Conservation (phyloP, 2,888 invertebrate genomes). For the Hypsopygia costalis region DNA sequence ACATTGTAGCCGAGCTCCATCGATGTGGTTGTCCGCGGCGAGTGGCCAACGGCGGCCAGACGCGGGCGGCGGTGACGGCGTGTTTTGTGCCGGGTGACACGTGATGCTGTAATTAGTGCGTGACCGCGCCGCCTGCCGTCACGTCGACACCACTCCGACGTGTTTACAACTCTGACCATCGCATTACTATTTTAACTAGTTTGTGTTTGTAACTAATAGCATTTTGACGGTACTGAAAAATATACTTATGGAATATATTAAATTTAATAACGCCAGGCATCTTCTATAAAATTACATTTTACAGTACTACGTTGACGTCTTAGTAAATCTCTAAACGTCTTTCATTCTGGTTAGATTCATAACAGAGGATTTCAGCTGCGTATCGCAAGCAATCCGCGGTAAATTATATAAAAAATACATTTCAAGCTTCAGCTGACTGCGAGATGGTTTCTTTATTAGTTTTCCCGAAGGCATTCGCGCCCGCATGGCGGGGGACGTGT, state of each 20-base stretch:
- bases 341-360: neutral
- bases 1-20: too few relatives aligned
- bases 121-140: slow-evolving; percentile 46
- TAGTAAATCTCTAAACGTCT: too few relatives aligned
- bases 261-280: too few relatives aligned
- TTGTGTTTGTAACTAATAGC: slow-evolving; percentile 20
- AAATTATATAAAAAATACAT: slow-evolving; percentile 82
- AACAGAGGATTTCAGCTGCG: slow-evolving; percentile 42
- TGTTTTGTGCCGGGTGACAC: slow-evolving; percentile 65
- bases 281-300: too few relatives aligned
- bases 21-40: neutral
- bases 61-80: slow-evolving; percentile 35
- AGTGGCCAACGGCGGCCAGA: slow-evolving; percentile 4
- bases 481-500: slow-evolving; percentile 64
- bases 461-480: slow-evolving; percentile 58
- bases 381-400: slow-evolving; percentile 70
- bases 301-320: too few relatives aligned
- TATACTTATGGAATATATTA: too few relatives aligned
- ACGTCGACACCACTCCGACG: slow-evolving; percentile 22
- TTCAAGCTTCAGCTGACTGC: slow-evolving; percentile 77
- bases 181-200: slow-evolving; percentile 5
- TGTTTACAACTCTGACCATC: slow-evolving; percentile 15
- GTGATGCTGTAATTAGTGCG: slow-evolving; percentile 73
- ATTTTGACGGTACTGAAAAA: too few relatives aligned
- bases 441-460: slow-evolving; percentile 81